These are phyloP conservation scores for Actinernus sp. DNA, from an alignment of 92 coral and sea anemone species.

Conservation along the genomic window DNA sequence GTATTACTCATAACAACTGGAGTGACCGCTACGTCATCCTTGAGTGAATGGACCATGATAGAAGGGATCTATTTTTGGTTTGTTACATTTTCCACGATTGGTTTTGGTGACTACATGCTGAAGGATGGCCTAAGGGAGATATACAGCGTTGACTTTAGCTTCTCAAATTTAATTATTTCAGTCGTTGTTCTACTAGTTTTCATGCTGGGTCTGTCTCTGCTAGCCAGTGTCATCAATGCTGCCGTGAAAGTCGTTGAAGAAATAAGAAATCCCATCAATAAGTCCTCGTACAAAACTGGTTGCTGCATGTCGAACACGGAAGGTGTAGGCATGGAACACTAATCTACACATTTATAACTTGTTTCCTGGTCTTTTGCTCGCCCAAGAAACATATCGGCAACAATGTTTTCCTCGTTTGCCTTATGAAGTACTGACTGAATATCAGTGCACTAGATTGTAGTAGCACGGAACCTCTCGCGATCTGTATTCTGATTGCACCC, in stretches of 20 bases:
- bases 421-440: too few relatives aligned
- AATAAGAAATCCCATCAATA: too few relatives aligned
- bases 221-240: constrained; percentile 17
- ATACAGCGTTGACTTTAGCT: constrained; percentile 1
- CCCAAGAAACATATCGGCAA: too few relatives aligned
- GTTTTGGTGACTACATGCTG: constrained; percentile 17
- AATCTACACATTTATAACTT: too few relatives aligned
- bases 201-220: constrained; percentile 11
- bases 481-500: too few relatives aligned
- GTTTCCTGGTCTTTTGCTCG: too few relatives aligned
- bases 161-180: constrained; percentile 20
- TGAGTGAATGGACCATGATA: not conserved
- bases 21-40: not conserved
- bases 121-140: not conserved
- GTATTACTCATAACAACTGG: not conserved
- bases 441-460: too few relatives aligned
- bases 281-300: too few relatives aligned
- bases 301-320: too few relatives aligned
- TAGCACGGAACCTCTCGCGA: too few relatives aligned
- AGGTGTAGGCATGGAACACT: too few relatives aligned
- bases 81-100: constrained; percentile 19
- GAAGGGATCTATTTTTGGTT: constrained; percentile 17
- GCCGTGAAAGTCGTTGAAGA: constrained; percentile 11
- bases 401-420: too few relatives aligned
- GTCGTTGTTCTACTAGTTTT: not conserved